Percentiles rank a stretch among this genome's conserved stretches.
These are phyloP conservation scores for Antechinus stuartii DNA, from an alignment of 2,113 vertebrate genomes.

Conservation along the genomic window DNA sequence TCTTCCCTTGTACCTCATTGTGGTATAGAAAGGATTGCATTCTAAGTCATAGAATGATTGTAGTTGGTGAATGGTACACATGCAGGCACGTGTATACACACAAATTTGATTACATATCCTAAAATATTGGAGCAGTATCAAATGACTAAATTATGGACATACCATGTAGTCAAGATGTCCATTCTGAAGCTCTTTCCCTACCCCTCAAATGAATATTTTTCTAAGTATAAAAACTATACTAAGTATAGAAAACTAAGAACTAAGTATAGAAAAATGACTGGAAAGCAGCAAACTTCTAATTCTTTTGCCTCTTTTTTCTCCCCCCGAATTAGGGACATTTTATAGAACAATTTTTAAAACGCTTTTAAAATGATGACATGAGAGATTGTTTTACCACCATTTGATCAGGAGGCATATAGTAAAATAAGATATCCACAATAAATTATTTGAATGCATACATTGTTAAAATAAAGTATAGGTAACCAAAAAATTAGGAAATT, in stretches of 20 bases:
- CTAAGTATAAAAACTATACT: background rate
- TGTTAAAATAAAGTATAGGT: background rate
- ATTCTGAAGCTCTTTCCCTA: background rate
- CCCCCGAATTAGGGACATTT: background rate
- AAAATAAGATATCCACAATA: background rate
- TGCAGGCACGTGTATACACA: background rate
- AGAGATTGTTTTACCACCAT: background rate
- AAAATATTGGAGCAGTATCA: background rate
- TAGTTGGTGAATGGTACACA: background rate
- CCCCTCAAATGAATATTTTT: background rate
- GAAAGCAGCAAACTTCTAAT: background rate
- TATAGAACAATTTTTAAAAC: slow-evolving; percentile 2
- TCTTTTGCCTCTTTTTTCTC: background rate
- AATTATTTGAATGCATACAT: background rate
- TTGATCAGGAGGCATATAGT: background rate
- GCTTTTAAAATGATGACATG: background rate
- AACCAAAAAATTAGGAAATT: background rate
- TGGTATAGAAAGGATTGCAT: background rate
- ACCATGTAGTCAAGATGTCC: slow-evolving; percentile 1
- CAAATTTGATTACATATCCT: background rate
- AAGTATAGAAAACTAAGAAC: background rate
- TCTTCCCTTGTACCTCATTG: background rate
- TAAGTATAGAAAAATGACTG: slow-evolving; percentile 3
- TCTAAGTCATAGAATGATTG: background rate
- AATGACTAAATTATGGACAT: background rate